Conservation (phyloP, 1,140 invertebrate species). For the Planococcus citri region DNA sequence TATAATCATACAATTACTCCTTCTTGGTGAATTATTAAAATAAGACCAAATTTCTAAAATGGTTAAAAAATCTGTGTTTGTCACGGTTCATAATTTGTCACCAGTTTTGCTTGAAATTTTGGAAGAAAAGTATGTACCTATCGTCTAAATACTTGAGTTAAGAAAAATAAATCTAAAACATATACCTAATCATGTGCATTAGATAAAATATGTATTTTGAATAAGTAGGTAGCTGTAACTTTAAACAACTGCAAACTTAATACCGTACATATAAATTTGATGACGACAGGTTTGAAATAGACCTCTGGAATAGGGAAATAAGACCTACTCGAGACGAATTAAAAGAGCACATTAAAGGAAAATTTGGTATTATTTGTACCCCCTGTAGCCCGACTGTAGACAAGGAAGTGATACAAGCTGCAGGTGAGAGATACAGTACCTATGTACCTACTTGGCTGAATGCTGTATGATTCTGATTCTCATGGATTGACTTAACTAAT, state of each 20-base stretch:
- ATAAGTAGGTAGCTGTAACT: too few species aligned
- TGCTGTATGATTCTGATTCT: too few species aligned
- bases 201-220: too few species aligned
- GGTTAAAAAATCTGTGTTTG: background rate
- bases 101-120: background rate
- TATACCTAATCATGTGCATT: background rate
- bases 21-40: too few species aligned
- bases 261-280: background rate
- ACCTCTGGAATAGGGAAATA: background rate
- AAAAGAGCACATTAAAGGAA: constrained; percentile 52
- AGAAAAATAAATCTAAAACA: too few species aligned
- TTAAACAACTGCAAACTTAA: too few species aligned
- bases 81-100: background rate
- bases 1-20: too few species aligned
- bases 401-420: constrained; percentile 51
- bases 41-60: background rate
- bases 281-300: background rate
- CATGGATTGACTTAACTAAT: background rate
- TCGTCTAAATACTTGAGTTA: too few species aligned
- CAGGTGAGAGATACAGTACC: too few species aligned
- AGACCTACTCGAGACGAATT: constrained; percentile 54
- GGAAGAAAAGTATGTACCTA: background rate
- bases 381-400: constrained; percentile 61
- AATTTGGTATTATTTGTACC: constrained; percentile 66
- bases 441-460: too few species aligned